Conservation (phyloP, 2,888 invertebrate genomes). For the Oxyteleia sp. region DNA sequence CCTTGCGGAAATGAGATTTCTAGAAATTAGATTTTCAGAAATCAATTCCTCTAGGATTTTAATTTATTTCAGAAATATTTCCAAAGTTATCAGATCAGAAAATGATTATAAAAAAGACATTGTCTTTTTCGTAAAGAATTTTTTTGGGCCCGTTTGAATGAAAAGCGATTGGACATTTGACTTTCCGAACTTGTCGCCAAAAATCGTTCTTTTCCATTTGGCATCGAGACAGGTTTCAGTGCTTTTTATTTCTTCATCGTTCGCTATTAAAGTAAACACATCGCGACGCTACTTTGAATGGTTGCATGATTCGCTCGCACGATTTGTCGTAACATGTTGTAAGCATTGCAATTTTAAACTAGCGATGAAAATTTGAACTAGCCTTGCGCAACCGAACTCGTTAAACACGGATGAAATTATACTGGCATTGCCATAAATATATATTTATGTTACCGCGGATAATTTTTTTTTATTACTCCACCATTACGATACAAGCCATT, state of each 20-base stretch:
- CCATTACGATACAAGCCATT: neutral
- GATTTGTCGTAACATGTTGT: slow-evolving; percentile 16
- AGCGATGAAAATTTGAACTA: slow-evolving; percentile 28
- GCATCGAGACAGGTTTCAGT: neutral
- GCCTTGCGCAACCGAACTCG: slow-evolving; percentile 9
- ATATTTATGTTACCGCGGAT: neutral
- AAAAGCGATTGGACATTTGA: too few species aligned
- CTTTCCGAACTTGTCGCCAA: too few species aligned
- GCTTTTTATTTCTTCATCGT: slow-evolving; percentile 5
- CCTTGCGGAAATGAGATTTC: too few species aligned
- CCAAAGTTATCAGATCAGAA: too few species aligned
- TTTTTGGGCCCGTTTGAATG: too few species aligned
- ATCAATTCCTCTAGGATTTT: too few species aligned
- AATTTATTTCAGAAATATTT: too few species aligned
- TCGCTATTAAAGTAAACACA: neutral
- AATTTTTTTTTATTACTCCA: neutral
- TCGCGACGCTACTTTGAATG: neutral
- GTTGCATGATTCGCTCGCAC: slow-evolving; percentile 14
- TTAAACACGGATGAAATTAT: slow-evolving; percentile 24
- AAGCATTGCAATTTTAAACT: slow-evolving; percentile 15
- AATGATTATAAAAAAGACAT: too few species aligned
- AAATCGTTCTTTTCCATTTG: too few species aligned
- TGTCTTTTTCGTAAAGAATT: too few species aligned
- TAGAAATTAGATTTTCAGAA: too few species aligned
- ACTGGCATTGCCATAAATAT: slow-evolving; percentile 26